Conservation (phyloP, 1,140 invertebrate genomes). For the Zaprionus nigranus region DNA sequence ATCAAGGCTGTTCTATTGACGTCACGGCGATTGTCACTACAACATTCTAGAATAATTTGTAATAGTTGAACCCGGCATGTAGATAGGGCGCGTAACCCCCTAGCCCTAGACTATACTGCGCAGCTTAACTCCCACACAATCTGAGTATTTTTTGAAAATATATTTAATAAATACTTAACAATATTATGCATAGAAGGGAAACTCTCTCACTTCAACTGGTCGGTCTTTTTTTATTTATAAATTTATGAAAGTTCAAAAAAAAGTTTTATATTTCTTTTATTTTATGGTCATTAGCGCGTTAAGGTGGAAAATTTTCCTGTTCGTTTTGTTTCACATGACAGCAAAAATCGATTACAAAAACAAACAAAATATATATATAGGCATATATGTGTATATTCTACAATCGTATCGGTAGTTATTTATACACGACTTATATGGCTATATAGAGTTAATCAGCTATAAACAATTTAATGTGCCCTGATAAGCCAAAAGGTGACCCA, state of each 20-base stretch:
- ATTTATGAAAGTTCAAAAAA: background rate
- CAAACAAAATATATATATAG: conserved; percentile 6
- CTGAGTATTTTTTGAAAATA: background rate
- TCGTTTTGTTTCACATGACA: conserved; percentile 12
- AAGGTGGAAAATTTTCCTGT: conserved; percentile 29
- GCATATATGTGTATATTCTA: conserved; percentile 7
- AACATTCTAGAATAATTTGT: conserved; percentile 38
- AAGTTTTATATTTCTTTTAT: background rate
- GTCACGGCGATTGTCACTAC: conserved; percentile 22
- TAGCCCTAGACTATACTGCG: conserved; percentile 19
- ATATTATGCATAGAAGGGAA: background rate
- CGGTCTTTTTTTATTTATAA: background rate
- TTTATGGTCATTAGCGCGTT: background rate
- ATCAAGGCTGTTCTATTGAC: conserved; percentile 38
- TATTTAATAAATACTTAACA: background rate
- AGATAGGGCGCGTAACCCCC: conserved; percentile 28
- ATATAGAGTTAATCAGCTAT: conserved; percentile 45
- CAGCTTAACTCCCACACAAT: conserved; percentile 13
- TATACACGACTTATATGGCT: conserved; percentile 31
- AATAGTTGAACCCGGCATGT: conserved; percentile 12
- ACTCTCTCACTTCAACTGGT: background rate
- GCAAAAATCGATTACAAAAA: conserved; percentile 27
- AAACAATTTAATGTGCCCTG: conserved; percentile 50
- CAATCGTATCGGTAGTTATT: conserved; percentile 46
- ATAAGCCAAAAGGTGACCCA: conserved; percentile 77